These are phyloP conservation scores for Microtus ochrogaster DNA, from an alignment of 2,113 vertebrate species.

Conservation along the genomic window DNA sequence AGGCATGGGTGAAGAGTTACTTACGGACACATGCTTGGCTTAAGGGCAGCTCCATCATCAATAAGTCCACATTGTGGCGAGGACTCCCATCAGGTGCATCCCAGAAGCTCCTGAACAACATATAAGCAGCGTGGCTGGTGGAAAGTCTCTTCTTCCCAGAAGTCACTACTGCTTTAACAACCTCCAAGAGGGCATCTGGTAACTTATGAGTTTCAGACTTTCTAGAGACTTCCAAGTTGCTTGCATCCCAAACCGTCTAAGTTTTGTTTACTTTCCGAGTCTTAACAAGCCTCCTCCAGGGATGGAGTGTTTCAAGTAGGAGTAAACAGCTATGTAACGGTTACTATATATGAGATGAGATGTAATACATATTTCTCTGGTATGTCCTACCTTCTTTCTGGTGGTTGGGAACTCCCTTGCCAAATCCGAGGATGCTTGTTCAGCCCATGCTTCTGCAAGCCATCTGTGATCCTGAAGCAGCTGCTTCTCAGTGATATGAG, in stretches of 20 bases:
- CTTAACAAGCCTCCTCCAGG: not conserved
- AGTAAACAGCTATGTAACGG: not conserved
- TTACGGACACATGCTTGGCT: not conserved
- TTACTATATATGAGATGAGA: not conserved
- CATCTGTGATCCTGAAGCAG: conserved; percentile 53
- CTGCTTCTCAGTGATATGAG: conserved; percentile 52
- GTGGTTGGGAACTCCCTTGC: not conserved
- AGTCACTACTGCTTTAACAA: not conserved
- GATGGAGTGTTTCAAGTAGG: not conserved
- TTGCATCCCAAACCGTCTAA: no score
- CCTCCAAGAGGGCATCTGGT: not conserved
- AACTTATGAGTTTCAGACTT: not conserved
- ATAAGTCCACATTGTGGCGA: not conserved
- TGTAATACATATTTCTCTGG: not conserved
- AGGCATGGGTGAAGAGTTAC: not conserved
- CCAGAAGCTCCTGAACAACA: not conserved
- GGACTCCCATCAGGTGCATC: not conserved
- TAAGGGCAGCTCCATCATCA: not conserved
- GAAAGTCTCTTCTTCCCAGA: not conserved
- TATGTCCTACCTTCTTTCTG: not conserved
- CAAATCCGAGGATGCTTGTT: not conserved
- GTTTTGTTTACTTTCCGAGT: not conserved
- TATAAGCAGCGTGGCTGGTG: not conserved
- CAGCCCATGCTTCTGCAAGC: not conserved
- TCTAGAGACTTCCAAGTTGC: not conserved